Evolutionary conservation across 2,113 vertebrate genomes (phyloP).

Genomic region (Narcine bancroftii): DNA sequence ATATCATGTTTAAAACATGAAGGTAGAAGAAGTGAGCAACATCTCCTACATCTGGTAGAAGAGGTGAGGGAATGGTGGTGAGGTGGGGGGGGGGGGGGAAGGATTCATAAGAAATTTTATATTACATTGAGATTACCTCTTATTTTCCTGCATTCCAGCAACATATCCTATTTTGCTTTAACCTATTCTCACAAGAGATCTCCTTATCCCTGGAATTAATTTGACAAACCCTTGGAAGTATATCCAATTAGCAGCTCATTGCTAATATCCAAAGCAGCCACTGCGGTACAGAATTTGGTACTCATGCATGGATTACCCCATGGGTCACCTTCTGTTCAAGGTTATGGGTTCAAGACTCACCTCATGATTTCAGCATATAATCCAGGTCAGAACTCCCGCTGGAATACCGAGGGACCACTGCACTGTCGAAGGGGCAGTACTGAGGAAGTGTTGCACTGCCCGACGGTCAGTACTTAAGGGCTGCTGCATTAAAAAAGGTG

Average conservation of each 20-base stretch:
- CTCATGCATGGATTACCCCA: neutral
- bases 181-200: neutral
- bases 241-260: neutral
- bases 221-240: too few relatives aligned
- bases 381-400: neutral
- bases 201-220: neutral
- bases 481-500: neutral
- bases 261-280: neutral
- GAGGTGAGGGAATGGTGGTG: too few relatives aligned
- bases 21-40: too few relatives aligned
- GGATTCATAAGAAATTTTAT: too few relatives aligned
- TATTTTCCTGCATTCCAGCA: neutral
- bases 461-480: neutral
- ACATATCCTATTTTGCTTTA: neutral
- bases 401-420: neutral
- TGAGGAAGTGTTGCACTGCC: neutral
- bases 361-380: neutral
- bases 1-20: too few relatives aligned
- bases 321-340: neutral
- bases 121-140: neutral
- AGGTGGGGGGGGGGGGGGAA: too few relatives aligned
- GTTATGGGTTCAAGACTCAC: neutral
- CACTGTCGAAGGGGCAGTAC: neutral
- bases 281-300: neutral
- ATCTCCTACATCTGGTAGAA: too few relatives aligned